Base-by-base conservation (phyloP, 1,140 invertebrate species). In the Hyles vespertilio region DNA sequence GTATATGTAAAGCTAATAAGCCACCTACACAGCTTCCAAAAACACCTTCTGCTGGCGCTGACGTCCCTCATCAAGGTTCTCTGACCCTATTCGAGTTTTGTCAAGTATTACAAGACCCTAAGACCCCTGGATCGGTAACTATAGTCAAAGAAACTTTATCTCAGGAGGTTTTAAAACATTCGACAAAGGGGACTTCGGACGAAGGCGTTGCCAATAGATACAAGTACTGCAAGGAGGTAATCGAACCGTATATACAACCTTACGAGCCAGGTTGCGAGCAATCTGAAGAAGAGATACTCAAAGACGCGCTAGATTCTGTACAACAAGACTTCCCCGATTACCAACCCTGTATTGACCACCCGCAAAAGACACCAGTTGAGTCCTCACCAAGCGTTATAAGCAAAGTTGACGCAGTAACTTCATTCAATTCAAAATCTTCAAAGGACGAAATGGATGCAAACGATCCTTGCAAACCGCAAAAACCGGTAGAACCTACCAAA, bases 191-290 rank as follows among this genome's bases (percentile, higher is more conserved):
- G 3, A 6, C 12, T 0, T 36, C 55, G 11, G 43, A 63, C 10
- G 53, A 61, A 2, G 53, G 9, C 8, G 12, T 46, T 33, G 58
- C 66, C 22, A 72, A 67, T 44, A 67, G 52, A 61, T 68, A 70
- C n/a, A 70, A 46, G 48, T 81, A 75, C 48, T 76, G 75, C 32
- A 74, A 61, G 52, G 77, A 81, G 68, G 65, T 79, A 3, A 70
- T 71, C 49, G 64, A 65, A 36, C 76, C 76, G 3, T 73, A 66
- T 52, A 53, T 70, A 22, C 69, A 77, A 58, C 22, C 53, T 8
- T 58, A 61, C 44, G 61, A 62, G 6, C 46, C 61, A 43, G 59
- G 61, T 8, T 72, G 74, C 32, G 49, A 59, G n/a, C 46, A 61
- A 22, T 67, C 67, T 46, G 51, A 62, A 22, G 60, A 75, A 32